Evolutionary conservation across 1,140 invertebrate species (phyloP), one percentile per base, ranked within the genome.

Genomic region (Drosophila takahashii): DNA sequence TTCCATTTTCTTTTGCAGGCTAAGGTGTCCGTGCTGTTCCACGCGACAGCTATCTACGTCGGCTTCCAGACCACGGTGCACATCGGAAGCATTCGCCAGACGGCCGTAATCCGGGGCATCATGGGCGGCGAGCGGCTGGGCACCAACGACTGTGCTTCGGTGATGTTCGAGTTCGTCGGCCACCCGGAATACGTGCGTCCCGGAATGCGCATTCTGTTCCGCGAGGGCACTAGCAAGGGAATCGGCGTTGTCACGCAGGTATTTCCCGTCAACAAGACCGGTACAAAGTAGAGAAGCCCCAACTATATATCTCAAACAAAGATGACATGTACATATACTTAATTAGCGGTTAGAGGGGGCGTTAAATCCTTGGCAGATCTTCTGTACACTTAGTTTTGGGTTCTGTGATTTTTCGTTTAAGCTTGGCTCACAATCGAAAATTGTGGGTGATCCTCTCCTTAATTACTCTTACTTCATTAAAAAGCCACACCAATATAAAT

Each of bases 51-150:
- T 18, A 98, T 99, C 66, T 96, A 95, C 70, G 95, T 94, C 6
- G 98, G 98, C 15, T 99, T 98, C 93, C 97, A 99, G 94, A 96
- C 97, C 26, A 98, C 98, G 0, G 95, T 99, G 3, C 97, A 99
- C 90, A 96, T 99, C 62, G 98, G 97, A 1, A 99, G 98, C 90
- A 96, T 99, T 13, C 93, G 98, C 9, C 98, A 99, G 93, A 99
- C 98, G 0, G 98, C 97, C 16, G 95, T 98, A 18, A 95, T 98
- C 22, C 95, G 94, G 71, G 94, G 93, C 52, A 93, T 87, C 10
- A 92, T 92, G 87, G 92, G 86, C 3, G 75, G 90, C 15, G 91
- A 87, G 53, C 92, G 92, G 34, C 84, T 94, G 11, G 91, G 93
- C 10, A 97, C 97, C 0, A 97, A 98, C 87, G 96, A 98, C 75